Evolutionary conservation across 2,113 vertebrate species (phyloP), one percentile per base, ranked within the genome.

Genomic region (Lonchura striata): DNA sequence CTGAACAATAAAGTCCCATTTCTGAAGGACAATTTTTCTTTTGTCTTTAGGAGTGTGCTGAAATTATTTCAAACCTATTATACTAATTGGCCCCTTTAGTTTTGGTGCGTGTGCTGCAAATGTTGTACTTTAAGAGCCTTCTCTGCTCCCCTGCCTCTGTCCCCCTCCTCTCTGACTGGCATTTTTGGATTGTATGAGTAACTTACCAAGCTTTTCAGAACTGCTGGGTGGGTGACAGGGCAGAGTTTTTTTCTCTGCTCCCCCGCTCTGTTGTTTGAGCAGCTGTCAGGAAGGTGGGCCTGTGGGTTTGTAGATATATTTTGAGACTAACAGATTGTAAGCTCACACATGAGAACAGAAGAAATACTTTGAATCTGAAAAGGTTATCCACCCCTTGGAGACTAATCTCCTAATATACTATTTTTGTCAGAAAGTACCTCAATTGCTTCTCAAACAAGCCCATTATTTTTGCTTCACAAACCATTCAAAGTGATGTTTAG

Each of bases 21-120:
- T 97, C 96, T 97, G 92, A 95, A 97, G 95, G 81, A 97, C 92
- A 95, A 95, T 97, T 97, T 97, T 97, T 96, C 93, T 96, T 97
- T 98, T 97, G 96, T 98, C 95, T 97, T 97, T 97, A 95, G 96
- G 90, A 96, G 37, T 79, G 83, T 95, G 81, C 94, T 95, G 94
- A 93, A 96, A 96, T 95, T 7, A 92, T 97, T 97, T 97, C 97
- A 97, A 97, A 96, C 81, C 89, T 96, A 97, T 98, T 97, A 97
- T 94, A 95, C 90, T 97, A 98, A 97, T 97, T 97, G 88, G 85
- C 56, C 84, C 54, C 53, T 97, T 96, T 96, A 75, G 91, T 98
- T 94, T 90, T 82, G 19, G 17, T 46, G n/a, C 2, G 1, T 61
- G 57, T 86, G 74, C 76, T 91, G 92, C 85, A 91, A 91, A 90